A percentile compares a stretch with the other conserved stretches of the same genome.
phyloP scores from a whole-genome alignment of 1,140 invertebrate species.

The Leptinotarsa lineolata region DNA sequence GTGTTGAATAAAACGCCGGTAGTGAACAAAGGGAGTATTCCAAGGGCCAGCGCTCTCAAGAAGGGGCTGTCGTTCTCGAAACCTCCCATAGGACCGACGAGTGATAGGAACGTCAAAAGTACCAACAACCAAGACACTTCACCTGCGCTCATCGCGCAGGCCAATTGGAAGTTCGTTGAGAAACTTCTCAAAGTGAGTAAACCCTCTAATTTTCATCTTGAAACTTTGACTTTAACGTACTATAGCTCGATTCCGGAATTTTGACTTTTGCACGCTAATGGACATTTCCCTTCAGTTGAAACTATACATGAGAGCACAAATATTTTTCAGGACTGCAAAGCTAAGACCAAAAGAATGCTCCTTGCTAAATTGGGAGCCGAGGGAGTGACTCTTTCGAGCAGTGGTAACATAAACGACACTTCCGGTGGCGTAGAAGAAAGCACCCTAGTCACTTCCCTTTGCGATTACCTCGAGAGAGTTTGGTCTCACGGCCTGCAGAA shows the following conservation, averaged over 20 bases:
- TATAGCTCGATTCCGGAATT: too few relatives aligned
- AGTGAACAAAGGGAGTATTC: conserved; percentile 55
- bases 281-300: too few relatives aligned
- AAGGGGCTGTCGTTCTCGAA: conserved; percentile 45
- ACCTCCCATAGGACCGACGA: conserved; percentile 38
- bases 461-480: conserved; percentile 95
- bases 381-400: conserved; percentile 72
- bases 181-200: conserved; percentile 84
- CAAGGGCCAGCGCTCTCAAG: conserved; percentile 50
- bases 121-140: conserved; percentile 65
- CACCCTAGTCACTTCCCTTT: conserved; percentile 94
- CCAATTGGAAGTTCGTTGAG: conserved; percentile 98
- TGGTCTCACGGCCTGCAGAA: conserved; percentile 97
- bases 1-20: conserved; percentile 65
- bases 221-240: too few relatives aligned
- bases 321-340: conserved; percentile 76
- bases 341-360: conserved; percentile 95
- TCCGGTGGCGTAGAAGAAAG: conserved; percentile 89
- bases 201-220: too few relatives aligned
- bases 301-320: not conserved
- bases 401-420: conserved; percentile 64
- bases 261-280: too few relatives aligned
- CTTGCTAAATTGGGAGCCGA: conserved; percentile 98
- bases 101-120: conserved; percentile 55
- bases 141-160: conserved; percentile 89